Evolutionary conservation across 2,888 invertebrate genomes (phyloP), one percentile per base, ranked within the genome.

Genomic region (Thelaira solivaga): DNA sequence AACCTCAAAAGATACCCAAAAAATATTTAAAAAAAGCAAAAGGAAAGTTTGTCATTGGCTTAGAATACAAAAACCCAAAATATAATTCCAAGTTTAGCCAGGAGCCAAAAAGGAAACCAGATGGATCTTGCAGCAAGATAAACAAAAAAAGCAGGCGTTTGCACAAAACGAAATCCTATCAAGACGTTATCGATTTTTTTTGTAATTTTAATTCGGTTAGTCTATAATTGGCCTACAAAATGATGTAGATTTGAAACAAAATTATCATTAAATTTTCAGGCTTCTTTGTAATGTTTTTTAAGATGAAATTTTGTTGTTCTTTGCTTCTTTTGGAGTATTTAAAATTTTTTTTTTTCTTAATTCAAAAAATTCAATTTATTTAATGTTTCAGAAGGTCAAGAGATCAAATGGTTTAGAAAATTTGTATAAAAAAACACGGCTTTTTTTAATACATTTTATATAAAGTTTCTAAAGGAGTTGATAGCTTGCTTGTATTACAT

Each of bases 111-210:
- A 51, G n/a, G n/a, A n/a, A 8, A 47, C 31, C 74, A 62, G 36
- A 53, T 68, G 61, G 67, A 75, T 75, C 68, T 67, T 22, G 20
- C 45, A 31, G n/a, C 11, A 5, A 31, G 74, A 75, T 75, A 68
- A 61, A 20, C 34, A 20, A 4, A 49, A 4, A 53, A 47, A 20
- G 29, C 10, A 36, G 24, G 18, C 16, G 11, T n/a, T n/a, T n/a
- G n/a, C n/a, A n/a, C n/a, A 36, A 8, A 55, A 11, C 2, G 18
- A 29, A 31, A 22, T 22, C 34, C 59, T 67, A 51, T 59, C 49
- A 20, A 2, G 13, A 22, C 26, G 51, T 53, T 49, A 22, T 13
- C 13, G 67, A 67, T 67, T 43, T 51, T 51, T 43, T 67, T 61
- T n/a, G n/a, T 36, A 43, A 59, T 72, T 72, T 29, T 6, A 36